Conservation (phyloP, 2,888 invertebrate species). For the Antitype chi region DNA sequence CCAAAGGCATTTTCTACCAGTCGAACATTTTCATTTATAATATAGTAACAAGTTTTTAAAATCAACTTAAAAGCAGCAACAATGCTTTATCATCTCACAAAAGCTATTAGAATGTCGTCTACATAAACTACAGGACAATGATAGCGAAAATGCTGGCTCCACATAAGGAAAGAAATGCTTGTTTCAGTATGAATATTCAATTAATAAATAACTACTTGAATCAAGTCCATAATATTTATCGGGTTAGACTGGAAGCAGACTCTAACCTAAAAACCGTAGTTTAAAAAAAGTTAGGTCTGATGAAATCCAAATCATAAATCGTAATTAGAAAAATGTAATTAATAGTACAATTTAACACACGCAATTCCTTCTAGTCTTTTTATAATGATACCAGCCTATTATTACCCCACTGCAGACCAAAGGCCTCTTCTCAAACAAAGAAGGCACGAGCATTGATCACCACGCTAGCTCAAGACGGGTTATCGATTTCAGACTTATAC, state of each 20-base stretch:
- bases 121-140: background rate
- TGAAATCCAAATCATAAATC: background rate
- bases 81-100: background rate
- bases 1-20: too few relatives aligned
- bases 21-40: background rate
- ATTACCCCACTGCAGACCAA: background rate
- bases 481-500: too few relatives aligned
- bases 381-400: too few relatives aligned
- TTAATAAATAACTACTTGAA: background rate
- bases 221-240: background rate
- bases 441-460: too few relatives aligned
- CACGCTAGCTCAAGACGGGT: too few relatives aligned
- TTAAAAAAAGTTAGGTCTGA: background rate
- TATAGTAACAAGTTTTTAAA: too few relatives aligned
- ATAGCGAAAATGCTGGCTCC: background rate
- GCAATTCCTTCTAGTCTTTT: background rate
- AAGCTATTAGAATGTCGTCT: background rate
- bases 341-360: background rate
- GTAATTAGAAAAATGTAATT: background rate
- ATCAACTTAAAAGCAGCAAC: background rate
- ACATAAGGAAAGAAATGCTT: background rate
- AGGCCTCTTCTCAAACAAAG: too few relatives aligned
- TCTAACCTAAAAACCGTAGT: too few relatives aligned
- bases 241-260: background rate
- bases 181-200: background rate